A percentile compares a stretch with the other conserved stretches of the same genome.
Evolutionary conservation across 2,797 vertebrate species (phyloP).

Genomic region (Gallinago stenura): DNA sequence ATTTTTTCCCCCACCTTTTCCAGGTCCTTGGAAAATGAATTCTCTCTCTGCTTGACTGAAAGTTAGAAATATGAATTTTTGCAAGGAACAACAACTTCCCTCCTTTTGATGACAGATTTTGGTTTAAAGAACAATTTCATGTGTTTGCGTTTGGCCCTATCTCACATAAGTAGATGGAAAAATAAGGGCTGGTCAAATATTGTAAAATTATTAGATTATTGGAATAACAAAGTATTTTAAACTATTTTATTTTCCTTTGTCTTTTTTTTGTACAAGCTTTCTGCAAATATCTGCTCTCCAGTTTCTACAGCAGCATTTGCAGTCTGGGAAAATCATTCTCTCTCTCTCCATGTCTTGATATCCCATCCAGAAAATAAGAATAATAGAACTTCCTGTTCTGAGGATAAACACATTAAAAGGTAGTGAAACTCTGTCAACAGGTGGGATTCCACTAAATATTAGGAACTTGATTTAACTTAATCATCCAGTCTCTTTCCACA

Average conservation of each 20-base stretch:
- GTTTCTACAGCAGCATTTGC: not conserved
- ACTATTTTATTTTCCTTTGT: not conserved
- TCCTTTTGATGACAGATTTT: not conserved
- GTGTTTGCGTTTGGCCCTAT: not conserved
- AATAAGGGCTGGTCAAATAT: not conserved
- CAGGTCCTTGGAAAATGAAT: not conserved
- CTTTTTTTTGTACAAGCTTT: not conserved
- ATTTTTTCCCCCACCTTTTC: not conserved
- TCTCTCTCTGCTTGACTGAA: not conserved
- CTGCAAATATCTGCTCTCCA: not conserved
- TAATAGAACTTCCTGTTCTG: not conserved
- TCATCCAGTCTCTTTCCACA: not conserved
- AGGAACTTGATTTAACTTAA: not conserved
- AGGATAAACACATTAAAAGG: not conserved
- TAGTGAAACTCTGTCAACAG: not conserved
- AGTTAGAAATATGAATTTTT: not conserved
- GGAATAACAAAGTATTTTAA: slow-evolving; percentile 24
- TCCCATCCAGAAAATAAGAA: not conserved
- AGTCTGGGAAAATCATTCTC: not conserved
- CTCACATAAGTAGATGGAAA: not conserved
- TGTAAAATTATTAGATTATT: slow-evolving; percentile 33
- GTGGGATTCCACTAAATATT: not conserved
- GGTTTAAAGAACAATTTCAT: not conserved
- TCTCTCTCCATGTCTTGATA: not conserved
- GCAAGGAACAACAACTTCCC: not conserved